A percentile compares a stretch with the other conserved stretches of the same genome.
Evolutionary conservation across 2,888 invertebrate species (phyloP).

Genomic region (Ornithoptera alexandrae): DNA sequence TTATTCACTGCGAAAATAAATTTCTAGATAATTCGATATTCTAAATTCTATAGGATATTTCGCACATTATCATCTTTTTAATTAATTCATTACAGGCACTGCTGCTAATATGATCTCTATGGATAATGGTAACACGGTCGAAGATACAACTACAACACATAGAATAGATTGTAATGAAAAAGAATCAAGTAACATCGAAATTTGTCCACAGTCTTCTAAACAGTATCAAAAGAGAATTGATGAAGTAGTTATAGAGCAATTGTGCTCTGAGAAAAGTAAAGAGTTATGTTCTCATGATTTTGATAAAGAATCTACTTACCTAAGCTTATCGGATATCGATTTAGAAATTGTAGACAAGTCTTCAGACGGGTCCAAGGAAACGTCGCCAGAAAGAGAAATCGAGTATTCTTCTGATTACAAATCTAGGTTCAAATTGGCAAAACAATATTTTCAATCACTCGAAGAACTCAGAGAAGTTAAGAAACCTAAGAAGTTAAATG

Average conservation of each 20-base stretch:
- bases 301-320: constrained; percentile 55
- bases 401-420: constrained; percentile 62
- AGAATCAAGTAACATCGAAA: constrained; percentile 37
- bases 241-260: constrained; percentile 42
- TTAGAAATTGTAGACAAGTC: constrained; percentile 66
- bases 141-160: constrained; percentile 7
- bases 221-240: constrained; percentile 21
- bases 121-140: neutral
- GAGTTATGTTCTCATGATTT: constrained; percentile 36
- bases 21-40: no score
- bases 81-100: constrained; percentile 21
- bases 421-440: constrained; percentile 71
- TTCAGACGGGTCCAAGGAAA: constrained; percentile 48
- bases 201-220: constrained; percentile 35
- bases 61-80: neutral
- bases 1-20: no score
- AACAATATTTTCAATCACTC: constrained; percentile 72
- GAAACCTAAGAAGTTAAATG: constrained; percentile 59
- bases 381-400: constrained; percentile 48
- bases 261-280: constrained; percentile 35
- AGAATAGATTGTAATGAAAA: constrained; percentile 34
- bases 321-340: constrained; percentile 70
- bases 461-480: constrained; percentile 64
- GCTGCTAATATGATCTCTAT: constrained; percentile 8
- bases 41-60: neutral